Base-by-base conservation (phyloP, 2,797 vertebrate genomes). In the Gallinago nigripennis region DNA sequence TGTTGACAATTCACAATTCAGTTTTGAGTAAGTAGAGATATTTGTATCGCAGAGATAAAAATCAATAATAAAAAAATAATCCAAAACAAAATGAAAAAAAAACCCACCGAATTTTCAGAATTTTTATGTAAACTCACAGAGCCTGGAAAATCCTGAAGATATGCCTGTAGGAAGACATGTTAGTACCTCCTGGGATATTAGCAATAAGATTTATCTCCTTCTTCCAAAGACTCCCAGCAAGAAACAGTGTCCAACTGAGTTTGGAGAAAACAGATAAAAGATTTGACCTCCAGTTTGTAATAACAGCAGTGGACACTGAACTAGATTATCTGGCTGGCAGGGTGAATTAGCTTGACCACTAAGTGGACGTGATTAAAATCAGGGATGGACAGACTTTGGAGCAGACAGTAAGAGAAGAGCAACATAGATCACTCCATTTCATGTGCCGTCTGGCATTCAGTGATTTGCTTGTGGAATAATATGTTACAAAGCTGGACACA, bases 301-400 rank as follows among this genome's bases (percentile, higher is more conserved):
- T 60, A 94, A 88, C 39, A 95, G 88, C 85, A 70, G 56, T 90
- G 88, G 80, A 73, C 51, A 84, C 56, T 35, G 89, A 82, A 92
- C 70, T 82, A 73, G 63, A 86, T 90, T 79, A 79, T 84, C 73
- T 73, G 73, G 70, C 56, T 39, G 7, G 87, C 84, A 86, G 82
- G 54, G 77, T 92, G 87, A 94, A 96, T 94, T 87, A 91, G 39
- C 58, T 71, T 94, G 91, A 79, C 77, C 89, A 83, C 89, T 92
- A 92, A 91, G 9, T 86, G 73, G 51, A 68, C 0, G 5, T 76
- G 81, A 86, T 94, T 94, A 90, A 90, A 94, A 83, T 60, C 70
- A 80, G 53, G 64, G 70, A 39, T 39, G 46, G 63, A 41, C 58
- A 79, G 77, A 63, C 20, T 88, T 92, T 82, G 63, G 41, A 43